Conservation (phyloP, 2,888 invertebrate species). For the Pecten maximus region DNA sequence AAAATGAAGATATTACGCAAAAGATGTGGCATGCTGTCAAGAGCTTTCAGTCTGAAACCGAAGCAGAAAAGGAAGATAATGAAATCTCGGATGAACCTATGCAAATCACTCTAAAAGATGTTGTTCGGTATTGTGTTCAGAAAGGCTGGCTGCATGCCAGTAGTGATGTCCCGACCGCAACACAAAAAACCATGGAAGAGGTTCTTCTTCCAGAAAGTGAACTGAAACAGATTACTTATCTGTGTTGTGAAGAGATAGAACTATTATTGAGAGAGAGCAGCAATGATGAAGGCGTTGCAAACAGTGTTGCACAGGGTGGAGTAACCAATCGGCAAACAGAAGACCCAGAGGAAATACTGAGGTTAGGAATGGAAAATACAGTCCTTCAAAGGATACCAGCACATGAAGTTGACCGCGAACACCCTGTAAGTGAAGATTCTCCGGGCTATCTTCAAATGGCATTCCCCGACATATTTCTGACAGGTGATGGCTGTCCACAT, state of each 20-base stretch:
- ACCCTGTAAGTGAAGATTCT: not conserved
- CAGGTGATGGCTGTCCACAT: not conserved
- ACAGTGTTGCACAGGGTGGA: not conserved
- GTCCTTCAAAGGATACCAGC: not conserved
- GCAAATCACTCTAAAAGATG: too few relatives aligned
- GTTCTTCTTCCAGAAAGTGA: too few relatives aligned
- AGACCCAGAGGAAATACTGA: not conserved
- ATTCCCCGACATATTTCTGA: not conserved
- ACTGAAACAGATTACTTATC: too few relatives aligned
- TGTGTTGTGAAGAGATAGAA: too few relatives aligned
- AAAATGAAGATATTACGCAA: not conserved
- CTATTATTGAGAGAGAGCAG: too few relatives aligned
- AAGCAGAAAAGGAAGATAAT: too few relatives aligned
- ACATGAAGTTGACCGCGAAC: not conserved
- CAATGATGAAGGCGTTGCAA: too few relatives aligned
- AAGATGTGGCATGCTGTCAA: not conserved
- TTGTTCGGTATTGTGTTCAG: too few relatives aligned
- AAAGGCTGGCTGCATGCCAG: too few relatives aligned
- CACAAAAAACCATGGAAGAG: too few relatives aligned
- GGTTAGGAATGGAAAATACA: not conserved
- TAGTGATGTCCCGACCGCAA: too few relatives aligned
- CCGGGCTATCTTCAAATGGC: not conserved
- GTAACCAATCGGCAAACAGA: not conserved
- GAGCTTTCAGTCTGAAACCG: not conserved
- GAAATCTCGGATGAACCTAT: too few relatives aligned